Conservation (phyloP, 2,888 invertebrate species). For the Epiblema foenella region DNA sequence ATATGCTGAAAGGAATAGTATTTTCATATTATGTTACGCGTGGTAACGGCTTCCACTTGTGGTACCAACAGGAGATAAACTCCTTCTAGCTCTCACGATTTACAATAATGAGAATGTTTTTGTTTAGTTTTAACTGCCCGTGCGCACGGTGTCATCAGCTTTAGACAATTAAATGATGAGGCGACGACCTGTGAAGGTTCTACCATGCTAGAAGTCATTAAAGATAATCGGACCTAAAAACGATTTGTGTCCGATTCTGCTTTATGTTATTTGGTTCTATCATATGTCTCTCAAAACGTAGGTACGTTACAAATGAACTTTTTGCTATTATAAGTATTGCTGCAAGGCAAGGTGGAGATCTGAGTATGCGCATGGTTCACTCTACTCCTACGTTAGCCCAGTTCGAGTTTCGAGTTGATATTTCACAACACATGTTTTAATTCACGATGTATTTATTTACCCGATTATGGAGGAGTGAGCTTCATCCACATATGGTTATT, state of each 20-base stretch:
- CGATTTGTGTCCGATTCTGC: no score
- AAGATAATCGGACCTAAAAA: neutral
- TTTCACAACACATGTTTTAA: no score
- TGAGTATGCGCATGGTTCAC: neutral
- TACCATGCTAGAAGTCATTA: neutral
- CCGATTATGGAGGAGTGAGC: no score
- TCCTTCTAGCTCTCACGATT: neutral
- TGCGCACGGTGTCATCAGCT: neutral
- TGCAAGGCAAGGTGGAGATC: neutral
- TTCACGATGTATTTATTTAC: no score
- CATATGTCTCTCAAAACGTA: neutral
- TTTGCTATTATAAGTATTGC: neutral
- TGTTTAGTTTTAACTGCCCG: neutral
- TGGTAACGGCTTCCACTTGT: no score
- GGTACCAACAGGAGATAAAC: neutral
- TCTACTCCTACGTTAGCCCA: neutral
- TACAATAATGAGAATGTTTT: neutral
- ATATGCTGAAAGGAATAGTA: no score
- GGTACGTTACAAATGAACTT: no score
- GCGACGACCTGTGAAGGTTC: neutral
- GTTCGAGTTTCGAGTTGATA: no score
- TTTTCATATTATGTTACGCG: no score
- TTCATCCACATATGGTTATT: no score
- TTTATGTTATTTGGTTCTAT: no score
- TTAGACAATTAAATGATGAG: constrained; percentile 7